Base-by-base conservation (phyloP, 2,888 invertebrate genomes). In the Orthosia incerta region DNA sequence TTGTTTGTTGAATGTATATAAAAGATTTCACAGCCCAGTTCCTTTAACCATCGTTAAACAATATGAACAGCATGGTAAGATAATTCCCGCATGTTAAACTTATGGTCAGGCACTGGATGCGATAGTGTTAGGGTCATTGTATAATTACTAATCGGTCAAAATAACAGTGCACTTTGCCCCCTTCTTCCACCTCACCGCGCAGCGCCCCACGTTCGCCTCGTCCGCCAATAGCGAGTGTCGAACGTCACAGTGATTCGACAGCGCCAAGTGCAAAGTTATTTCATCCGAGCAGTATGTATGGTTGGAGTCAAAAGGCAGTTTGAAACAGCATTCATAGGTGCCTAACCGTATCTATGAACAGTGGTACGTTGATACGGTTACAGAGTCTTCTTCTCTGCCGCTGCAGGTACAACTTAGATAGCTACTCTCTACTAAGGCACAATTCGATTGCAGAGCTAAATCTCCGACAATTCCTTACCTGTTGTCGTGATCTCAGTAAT, bases 1-100 rank as follows among this genome's bases (percentile, higher is more conserved):
- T 3, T 55, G 45, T 51, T 66, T 82, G 12, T 46, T n/a, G 3
- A 60, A 66, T 1, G 0, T 65, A 26, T 46, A n/a, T 63, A 60
- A 64, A 51, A 70, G 45, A 66, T 80, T 50, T 45, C 46, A 20
- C n/a, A 90, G 88, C 53, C 86, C 88, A 2, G 82, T 84, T 60
- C 53, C 69, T 20, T 73, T 91, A 7, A 23, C 62, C 11, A 87
- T 93, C 9, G 83, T 68, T 31, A 91, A 86, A 60, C 84, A 86
- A 60, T 67, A 71, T 20, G 85, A 13, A 56, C 56, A 81, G 48
- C 64, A 69, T 56, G 88, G 89, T 90, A 79, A 82, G 75, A 56
- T 51, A 39, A 12, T n/a, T 56, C 15, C 15, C 53, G 31, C 18
- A n/a, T 15, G 12, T 60, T 48, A 53, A 9, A 51, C 15, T 45